Evolutionary conservation across 2,888 invertebrate genomes (phyloP), one percentile per base, ranked within the genome.

Genomic region (Lasioglossum zephyrum): DNA sequence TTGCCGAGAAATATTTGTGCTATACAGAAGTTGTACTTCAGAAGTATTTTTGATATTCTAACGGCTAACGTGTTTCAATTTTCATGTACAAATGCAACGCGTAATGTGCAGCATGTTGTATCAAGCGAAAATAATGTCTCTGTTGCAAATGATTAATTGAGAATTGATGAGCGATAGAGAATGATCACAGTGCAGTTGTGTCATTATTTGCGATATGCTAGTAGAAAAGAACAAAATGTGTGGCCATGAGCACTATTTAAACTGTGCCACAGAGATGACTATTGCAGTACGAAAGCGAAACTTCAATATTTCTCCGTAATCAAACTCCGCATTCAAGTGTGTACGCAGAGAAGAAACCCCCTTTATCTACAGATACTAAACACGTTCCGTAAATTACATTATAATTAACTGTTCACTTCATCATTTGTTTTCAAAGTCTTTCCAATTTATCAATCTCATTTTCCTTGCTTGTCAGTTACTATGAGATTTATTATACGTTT

Each of bases 161-260:
- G 3, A 57, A 57, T 57, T n/a, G 57, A 57, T 57, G n/a, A 4
- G 57, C 57, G 57, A 57, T 57, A 57, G 57, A 57, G n/a, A 57
- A 57, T n/a, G 9, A 11, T n/a, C 53, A 53, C 22, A 8, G 53
- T n/a, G 57, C 57, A 57, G n/a, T n/a, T 57, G 11, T n/a, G 11
- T 57, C n/a, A n/a, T n/a, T 57, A 57, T 57, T 57, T n/a, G 11
- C n/a, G 57, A 57, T 57, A 22, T n/a, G n/a, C 57, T n/a, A n/a
- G 22, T n/a, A 57, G n/a, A 57, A 57, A 57, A 57, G 57, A 57
- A n/a, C 57, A 57, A 57, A 57, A n/a, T 57, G n/a, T n/a, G n/a
- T 57, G 57, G 11, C 57, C 57, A 11, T 57, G 57, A n/a, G 11
- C n/a, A 57, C n/a, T n/a, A 57, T 57, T 57, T 57, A n/a, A 57